A percentile compares a stretch with the other conserved stretches of the same genome.
Conservation (phyloP, 2,113 vertebrate species). For the Pedionomus torquatus region DNA sequence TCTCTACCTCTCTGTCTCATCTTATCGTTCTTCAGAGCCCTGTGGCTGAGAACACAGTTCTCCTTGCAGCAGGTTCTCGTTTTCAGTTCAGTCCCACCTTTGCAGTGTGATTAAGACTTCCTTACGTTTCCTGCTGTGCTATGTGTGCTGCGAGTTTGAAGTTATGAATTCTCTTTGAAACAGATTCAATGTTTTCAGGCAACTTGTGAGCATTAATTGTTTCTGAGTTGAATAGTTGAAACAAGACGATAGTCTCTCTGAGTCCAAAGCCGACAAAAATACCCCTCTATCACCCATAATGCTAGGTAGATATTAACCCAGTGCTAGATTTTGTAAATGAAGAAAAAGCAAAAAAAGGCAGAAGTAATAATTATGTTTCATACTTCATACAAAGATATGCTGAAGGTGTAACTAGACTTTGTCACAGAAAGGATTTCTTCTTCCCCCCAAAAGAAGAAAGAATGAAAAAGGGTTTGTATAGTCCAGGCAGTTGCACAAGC, state of each 20-base stretch:
- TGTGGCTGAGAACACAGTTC: neutral
- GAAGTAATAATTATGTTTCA: fast-evolving
- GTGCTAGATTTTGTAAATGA: neutral
- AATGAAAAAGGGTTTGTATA: neutral
- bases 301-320: neutral
- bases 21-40: neutral
- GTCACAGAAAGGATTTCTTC: neutral
- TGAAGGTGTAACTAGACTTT: neutral
- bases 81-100: neutral
- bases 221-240: neutral
- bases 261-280: neutral
- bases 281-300: neutral
- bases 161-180: neutral
- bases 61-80: neutral
- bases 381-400: neutral
- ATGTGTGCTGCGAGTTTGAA: neutral
- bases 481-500: neutral
- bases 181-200: neutral
- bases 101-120: neutral
- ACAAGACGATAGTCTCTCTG: neutral
- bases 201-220: neutral
- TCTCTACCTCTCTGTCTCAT: neutral
- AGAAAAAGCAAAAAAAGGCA: neutral
- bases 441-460: neutral
- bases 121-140: neutral